Evolutionary conservation across 2,797 vertebrate species (phyloP).

Genomic region (Babyrousa celebensis): DNA sequence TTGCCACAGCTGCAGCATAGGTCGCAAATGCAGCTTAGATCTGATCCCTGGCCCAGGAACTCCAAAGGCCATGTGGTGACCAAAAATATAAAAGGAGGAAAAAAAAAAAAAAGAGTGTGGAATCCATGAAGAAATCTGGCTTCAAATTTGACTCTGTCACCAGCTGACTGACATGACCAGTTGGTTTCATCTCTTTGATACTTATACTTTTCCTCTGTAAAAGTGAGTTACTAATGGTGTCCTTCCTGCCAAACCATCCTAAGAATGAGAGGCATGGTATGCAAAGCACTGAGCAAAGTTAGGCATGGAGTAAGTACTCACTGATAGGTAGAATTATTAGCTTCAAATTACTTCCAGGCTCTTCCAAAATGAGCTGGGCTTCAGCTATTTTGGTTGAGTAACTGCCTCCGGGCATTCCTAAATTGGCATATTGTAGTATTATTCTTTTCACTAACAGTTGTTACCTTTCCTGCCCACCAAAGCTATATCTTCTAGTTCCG

Average conservation of each 20-base stretch:
- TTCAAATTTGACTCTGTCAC: background rate
- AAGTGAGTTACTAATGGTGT: background rate
- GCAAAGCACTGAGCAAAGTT: background rate
- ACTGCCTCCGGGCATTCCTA: background rate
- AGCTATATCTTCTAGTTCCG: background rate
- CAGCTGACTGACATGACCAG: background rate
- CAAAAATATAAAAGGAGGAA: too few relatives aligned
- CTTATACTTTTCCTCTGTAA: background rate
- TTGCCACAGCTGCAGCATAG: too few relatives aligned
- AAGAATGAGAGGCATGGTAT: background rate
- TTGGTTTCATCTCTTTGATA: background rate
- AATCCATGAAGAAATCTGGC: background rate
- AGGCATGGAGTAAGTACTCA: background rate
- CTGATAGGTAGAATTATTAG: background rate
- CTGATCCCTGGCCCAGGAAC: too few relatives aligned
- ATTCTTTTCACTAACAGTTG: background rate
- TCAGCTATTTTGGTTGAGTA: background rate
- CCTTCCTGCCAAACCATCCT: background rate
- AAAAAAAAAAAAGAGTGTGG: background rate
- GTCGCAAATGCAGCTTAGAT: too few relatives aligned
- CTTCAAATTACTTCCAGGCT: background rate
- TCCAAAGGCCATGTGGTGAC: too few relatives aligned
- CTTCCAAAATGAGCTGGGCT: slow-evolving; percentile 19
- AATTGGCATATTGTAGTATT: background rate
- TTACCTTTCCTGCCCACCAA: background rate